Percentiles rank a stretch among this genome's conserved stretches.
Conservation (phyloP, 2,888 invertebrate genomes). For the Diadromus collaris region DNA sequence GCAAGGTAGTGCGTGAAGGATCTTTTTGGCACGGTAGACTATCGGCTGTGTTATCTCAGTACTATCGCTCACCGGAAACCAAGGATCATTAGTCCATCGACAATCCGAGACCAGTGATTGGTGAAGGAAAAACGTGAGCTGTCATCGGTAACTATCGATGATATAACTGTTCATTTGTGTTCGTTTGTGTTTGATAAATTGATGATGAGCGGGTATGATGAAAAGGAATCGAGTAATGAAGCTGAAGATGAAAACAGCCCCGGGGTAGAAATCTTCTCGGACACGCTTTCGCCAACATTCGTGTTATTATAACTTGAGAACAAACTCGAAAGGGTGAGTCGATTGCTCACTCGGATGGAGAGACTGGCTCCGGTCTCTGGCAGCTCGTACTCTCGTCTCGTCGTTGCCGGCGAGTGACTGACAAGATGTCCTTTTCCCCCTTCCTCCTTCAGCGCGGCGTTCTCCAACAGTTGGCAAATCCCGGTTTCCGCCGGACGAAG, state of each 20-base stretch:
- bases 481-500: constrained; percentile 35
- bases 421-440: constrained; percentile 47
- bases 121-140: constrained; percentile 7
- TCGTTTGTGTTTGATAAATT: neutral
- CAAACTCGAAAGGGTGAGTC: constrained; percentile 18
- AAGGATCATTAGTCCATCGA: neutral
- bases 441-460: constrained; percentile 27
- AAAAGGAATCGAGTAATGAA: constrained; percentile 7
- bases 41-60: constrained; percentile 5
- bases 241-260: neutral
- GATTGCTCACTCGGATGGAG: constrained; percentile 31
- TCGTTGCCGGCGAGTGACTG: constrained; percentile 45
- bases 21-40: constrained; percentile 50
- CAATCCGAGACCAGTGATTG: neutral
- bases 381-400: constrained; percentile 18
- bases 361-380: constrained; percentile 10
- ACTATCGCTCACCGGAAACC: neutral
- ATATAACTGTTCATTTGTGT: neutral
- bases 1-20: constrained; percentile 48
- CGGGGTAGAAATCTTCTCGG: neutral
- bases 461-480: constrained; percentile 32
- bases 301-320: constrained; percentile 19
- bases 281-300: neutral
- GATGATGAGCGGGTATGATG: neutral
- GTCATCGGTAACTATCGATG: neutral